Base-by-base conservation (phyloP, 2,888 invertebrate genomes). In the Erebia aethiops region DNA sequence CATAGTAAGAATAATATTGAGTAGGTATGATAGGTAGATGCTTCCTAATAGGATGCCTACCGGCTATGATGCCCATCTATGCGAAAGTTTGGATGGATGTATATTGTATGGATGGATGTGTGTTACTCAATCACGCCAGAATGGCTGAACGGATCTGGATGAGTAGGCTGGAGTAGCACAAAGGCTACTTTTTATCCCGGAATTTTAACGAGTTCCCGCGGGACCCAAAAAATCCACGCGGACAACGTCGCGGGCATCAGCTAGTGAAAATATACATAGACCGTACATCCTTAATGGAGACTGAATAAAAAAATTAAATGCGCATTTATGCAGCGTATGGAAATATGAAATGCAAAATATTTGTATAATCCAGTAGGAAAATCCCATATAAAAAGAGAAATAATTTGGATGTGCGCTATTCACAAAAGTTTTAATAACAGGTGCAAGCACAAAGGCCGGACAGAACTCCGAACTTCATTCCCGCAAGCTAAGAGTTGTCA, bases 361-460 rank as follows among this genome's bases (percentile, higher is more conserved):
- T 43, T 58, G 26, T 67, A 16, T 52, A 67, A 67, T 67, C 67
- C 67, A 67, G 66, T 66, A 56, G 56, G 56, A 66, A 67, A 67
- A 67, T 67, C 58, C 61, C 41, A 26, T 65, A 66, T 69, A 69
- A 71, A 69, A 65, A 70, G 56, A 52, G 60, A 57, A 69, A 69
- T 67, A 70, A 71, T 71, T 67, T 58, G 58, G 67, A 67, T 60
- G 71, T 69, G 60, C 60, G 70, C 65, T 67, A 72, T 70, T 70
- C 71, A 78, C 80, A 78, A 78, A 80, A 87, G 84, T 88, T 88
- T 88, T 88, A 89, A 89, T 88, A 87, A 83, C 85, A 83, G 84
- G 83, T 84, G 81, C 78, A 74, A 71, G 67, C 78, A 86, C 87
- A 89, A 87, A 87, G 84, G 82, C 78, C 77, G 80, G 80, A 76